Conservation (phyloP, 2,888 invertebrate genomes). For the Nasonia oneida region DNA sequence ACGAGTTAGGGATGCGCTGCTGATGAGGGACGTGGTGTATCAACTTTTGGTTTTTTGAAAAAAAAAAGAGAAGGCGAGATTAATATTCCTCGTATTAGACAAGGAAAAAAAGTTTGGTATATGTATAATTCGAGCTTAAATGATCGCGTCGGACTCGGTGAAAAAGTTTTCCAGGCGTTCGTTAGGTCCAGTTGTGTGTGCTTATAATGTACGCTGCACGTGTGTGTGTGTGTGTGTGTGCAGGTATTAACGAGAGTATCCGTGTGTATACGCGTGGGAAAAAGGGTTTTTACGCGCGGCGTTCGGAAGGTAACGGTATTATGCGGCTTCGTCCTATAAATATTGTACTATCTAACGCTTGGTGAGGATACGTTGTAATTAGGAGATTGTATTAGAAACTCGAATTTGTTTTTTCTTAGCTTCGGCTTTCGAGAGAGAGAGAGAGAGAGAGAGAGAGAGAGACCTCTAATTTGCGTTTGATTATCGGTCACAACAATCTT, state of each 20-base stretch:
- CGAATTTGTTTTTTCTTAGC: neutral
- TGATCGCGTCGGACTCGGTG: slow-evolving; percentile 11
- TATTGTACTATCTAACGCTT: slow-evolving; percentile 36
- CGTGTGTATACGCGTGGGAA: slow-evolving; percentile 51
- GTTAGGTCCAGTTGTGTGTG: slow-evolving; percentile 14
- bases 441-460: too few species aligned
- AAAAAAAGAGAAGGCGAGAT: neutral
- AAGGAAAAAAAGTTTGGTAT: neutral
- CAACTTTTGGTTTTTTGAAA: neutral
- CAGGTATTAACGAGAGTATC: slow-evolving; percentile 28
- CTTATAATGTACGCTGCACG: neutral
- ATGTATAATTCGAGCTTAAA: slow-evolving; percentile 36
- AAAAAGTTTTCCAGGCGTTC: slow-evolving; percentile 43
- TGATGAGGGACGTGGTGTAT: neutral
- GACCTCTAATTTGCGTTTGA: too few species aligned
- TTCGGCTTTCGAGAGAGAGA: too few species aligned
- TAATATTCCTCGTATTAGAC: slow-evolving; percentile 17
- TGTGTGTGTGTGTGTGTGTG: neutral
- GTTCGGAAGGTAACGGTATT: slow-evolving; percentile 39
- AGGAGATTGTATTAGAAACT: slow-evolving; percentile 18
- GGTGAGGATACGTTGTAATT: slow-evolving; percentile 40
- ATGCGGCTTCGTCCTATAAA: slow-evolving; percentile 45
- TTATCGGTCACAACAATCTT: too few species aligned
- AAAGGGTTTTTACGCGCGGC: slow-evolving; percentile 46
- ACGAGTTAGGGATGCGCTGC: slow-evolving; percentile 8